phyloP scores from a whole-genome alignment of 92 coral and sea anemone species.

The Ricordea florida region DNA sequence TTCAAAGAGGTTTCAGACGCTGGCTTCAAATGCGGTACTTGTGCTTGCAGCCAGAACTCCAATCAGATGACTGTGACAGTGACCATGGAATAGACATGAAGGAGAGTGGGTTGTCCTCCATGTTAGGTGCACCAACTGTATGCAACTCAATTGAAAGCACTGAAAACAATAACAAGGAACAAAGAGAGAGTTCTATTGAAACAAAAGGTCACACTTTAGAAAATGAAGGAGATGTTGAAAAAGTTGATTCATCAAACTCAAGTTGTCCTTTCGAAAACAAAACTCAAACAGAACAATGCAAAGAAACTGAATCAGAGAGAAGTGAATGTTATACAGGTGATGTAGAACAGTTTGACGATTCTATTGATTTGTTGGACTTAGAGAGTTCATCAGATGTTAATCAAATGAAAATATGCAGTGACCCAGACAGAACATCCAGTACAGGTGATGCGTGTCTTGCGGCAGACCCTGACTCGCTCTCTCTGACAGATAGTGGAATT shows the following conservation, averaged over 20 bases:
- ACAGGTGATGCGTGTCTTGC: neutral
- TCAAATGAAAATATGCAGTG: neutral
- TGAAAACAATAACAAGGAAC: too few species aligned
- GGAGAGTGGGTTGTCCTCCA: too few species aligned
- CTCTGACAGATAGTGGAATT: constrained; percentile 40
- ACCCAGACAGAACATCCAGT: neutral
- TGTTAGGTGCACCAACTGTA: neutral
- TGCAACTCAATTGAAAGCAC: too few species aligned
- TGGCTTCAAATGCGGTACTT: constrained; percentile 64
- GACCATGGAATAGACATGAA: neutral
- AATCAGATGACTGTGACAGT: neutral
- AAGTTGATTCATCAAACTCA: too few species aligned
- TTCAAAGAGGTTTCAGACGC: constrained; percentile 75
- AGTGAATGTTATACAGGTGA: neutral
- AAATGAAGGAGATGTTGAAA: too few species aligned
- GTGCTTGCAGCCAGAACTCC: constrained; percentile 3
- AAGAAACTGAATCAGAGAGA: too few species aligned
- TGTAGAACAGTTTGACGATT: neutral
- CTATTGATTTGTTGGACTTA: neutral
- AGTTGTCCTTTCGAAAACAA: too few species aligned
- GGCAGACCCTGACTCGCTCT: constrained; percentile 20
- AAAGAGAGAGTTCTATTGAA: neutral
- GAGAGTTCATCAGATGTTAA: neutral
- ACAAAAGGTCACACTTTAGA: too few species aligned
- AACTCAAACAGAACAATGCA: too few species aligned